Evolutionary conservation across 2,888 invertebrate species (phyloP), one percentile per base, ranked within the genome.

Genomic region (Sericinus montela): DNA sequence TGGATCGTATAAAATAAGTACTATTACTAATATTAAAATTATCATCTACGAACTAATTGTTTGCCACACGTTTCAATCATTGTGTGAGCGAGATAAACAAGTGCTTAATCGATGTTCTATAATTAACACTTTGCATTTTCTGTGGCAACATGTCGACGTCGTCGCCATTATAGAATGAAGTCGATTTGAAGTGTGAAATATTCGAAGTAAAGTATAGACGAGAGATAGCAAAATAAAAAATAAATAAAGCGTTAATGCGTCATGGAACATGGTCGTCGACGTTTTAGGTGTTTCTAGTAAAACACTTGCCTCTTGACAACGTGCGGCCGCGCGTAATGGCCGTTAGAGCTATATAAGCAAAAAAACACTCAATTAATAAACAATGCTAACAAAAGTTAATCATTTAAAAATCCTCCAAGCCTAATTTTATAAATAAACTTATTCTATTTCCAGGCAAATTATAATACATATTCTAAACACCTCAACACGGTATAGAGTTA

Each of bases 231-330:
- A 80, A 78, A 73, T 76, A 75, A 80, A 77, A 74, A 76, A 45
- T 75, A 83, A 80, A 80, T 71, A 3, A 89, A 90, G 89, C 89
- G 87, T 90, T 89, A 89, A 86, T 87, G 89, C 89, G 79, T 81
- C 79, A 76, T 81, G 81, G 19, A 19, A 77, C 81, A 82, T 83
- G 77, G 80, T 75, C 84, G 86, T 85, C 83, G 86, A 82, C 80
- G 72, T 76, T 72, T 63, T 19, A 74, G 79, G 69, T 77, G 83
- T 76, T 79, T 81, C 81, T 89, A 90, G 82, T 88, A 89, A 85
- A 89, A 89, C 72, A 90, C 89, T 88, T 90, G 89, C 89, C 89
- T 90, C 89, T 89, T 90, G 79, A 89, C 80, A 77, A 88, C 80
- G 78, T 88, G 75, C 72, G 88, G 83, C 81, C 89, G 84, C 78